Percentiles rank a stretch among this genome's conserved stretches.
Conservation (phyloP, 2,888 invertebrate species). For the Smittia sp. region DNA sequence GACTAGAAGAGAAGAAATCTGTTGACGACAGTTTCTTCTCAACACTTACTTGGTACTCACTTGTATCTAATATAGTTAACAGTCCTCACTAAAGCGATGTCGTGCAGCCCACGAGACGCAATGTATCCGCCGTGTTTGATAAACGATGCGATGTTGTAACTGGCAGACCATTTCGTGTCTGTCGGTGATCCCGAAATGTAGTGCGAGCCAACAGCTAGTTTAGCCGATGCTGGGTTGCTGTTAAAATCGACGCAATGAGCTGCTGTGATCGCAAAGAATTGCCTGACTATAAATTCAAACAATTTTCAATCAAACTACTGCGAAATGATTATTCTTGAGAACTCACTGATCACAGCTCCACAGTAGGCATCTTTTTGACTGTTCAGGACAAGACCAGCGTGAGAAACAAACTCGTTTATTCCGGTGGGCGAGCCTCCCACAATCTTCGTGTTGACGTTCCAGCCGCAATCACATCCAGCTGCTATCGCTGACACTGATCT, state of each 20-base stretch:
- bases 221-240: conserved; percentile 45
- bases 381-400: background rate
- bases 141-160: conserved; percentile 50
- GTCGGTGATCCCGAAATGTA: conserved; percentile 51
- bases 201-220: conserved; percentile 57
- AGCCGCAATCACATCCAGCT: conserved; percentile 1
- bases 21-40: conserved; percentile 50
- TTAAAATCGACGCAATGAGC: conserved; percentile 43
- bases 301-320: background rate
- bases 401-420: background rate
- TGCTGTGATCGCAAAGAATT: background rate
- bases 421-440: background rate
- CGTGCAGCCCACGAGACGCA: conserved; percentile 49
- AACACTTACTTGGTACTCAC: background rate
- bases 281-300: background rate
- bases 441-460: conserved; percentile 6
- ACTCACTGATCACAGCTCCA: conserved; percentile 24
- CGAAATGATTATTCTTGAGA: background rate
- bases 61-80: conserved; percentile 51
- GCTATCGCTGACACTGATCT: background rate
- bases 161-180: conserved; percentile 48
- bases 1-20: conserved; percentile 50
- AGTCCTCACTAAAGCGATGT: conserved; percentile 57
- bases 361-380: background rate
- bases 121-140: conserved; percentile 52